phyloP scores from a whole-genome alignment of 2,113 vertebrate genomes.

The Jaculus jaculus region DNA sequence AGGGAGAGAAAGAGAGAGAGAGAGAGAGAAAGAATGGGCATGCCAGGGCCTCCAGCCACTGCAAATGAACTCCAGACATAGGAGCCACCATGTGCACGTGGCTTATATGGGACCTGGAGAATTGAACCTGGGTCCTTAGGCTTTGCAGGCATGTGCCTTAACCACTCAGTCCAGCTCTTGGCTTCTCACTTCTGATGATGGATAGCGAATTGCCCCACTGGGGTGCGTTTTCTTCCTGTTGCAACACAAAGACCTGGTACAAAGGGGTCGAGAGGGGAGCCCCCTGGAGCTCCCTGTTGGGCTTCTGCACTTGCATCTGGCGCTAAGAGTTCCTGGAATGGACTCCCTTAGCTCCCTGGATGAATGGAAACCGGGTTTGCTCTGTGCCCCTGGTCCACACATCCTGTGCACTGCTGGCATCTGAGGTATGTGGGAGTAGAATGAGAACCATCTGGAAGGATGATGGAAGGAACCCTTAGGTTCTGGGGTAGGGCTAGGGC shows the following conservation, averaged over 20 bases:
- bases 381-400: neutral
- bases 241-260: neutral
- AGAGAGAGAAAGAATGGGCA: too few relatives aligned
- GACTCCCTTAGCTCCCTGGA: neutral
- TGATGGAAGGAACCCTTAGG: neutral
- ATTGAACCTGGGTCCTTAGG: too few relatives aligned
- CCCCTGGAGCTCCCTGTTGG: constrained; percentile 6
- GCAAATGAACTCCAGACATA: too few relatives aligned
- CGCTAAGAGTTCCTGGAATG: neutral
- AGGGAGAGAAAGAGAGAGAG: too few relatives aligned
- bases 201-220: neutral
- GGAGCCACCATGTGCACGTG: too few relatives aligned
- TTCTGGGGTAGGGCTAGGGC: neutral
- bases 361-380: neutral
- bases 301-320: neutral
- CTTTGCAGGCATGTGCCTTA: too few relatives aligned
- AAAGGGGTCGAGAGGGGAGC: neutral
- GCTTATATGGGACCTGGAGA: too few relatives aligned
- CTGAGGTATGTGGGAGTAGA: neutral
- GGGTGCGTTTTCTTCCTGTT: neutral
- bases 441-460: constrained; percentile 67
- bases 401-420: neutral
- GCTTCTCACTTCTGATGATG: neutral
- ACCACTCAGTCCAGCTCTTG: too few relatives aligned
- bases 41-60: too few relatives aligned